A percentile compares a stretch with the other conserved stretches of the same genome.
These are phyloP conservation scores for Oxyruncus cristatus DNA, from an alignment of 2,113 vertebrate genomes.

Conservation along the genomic window DNA sequence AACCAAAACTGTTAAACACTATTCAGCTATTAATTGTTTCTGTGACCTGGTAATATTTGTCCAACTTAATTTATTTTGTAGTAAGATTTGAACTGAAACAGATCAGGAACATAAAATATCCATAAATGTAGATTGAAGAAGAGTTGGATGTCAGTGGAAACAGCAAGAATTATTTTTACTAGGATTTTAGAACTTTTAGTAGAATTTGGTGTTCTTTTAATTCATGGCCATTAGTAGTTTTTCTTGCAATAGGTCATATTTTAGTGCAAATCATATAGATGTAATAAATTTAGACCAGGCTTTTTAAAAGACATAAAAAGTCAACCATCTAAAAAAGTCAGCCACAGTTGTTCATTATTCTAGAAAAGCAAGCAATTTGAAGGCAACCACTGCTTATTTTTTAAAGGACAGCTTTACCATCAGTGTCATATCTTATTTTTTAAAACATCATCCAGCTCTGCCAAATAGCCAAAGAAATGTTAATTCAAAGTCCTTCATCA, in stretches of 20 bases:
- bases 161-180: background rate
- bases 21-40: background rate
- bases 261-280: background rate
- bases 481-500: background rate
- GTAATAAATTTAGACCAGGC: background rate
- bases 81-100: background rate
- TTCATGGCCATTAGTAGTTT: background rate
- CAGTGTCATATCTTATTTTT: background rate
- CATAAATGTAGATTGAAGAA: background rate
- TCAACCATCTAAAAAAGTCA: background rate
- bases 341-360: background rate
- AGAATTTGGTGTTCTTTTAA: background rate
- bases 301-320: background rate
- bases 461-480: background rate
- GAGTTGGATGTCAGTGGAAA: background rate
- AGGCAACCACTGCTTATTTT: background rate
- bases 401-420: background rate
- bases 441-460: background rate
- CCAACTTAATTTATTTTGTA: background rate
- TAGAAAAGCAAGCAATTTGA: background rate
- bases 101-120: background rate
- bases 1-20: background rate
- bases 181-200: background rate
- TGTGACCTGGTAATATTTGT: background rate
- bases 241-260: background rate